Evolutionary conservation across 2,888 invertebrate genomes (phyloP).

Genomic region (Macaria liturata): DNA sequence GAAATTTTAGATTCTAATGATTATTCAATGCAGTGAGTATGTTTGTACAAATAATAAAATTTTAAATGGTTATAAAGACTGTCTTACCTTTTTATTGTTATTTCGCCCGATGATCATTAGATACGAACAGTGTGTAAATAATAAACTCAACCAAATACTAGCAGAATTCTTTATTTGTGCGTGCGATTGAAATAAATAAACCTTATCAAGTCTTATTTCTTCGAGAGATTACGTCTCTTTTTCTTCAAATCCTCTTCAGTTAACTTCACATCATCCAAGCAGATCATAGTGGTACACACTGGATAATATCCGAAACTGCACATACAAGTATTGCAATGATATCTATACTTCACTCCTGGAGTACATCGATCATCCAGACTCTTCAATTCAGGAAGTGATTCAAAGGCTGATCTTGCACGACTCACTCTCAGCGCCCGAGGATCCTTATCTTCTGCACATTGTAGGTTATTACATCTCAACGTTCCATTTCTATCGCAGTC

Average conservation of each 20-base stretch:
- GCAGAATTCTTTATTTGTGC: too few relatives aligned
- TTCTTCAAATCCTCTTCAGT: conserved; percentile 30
- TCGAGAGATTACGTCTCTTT: not conserved
- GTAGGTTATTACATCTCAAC: not conserved
- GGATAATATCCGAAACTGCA: conserved; percentile 41
- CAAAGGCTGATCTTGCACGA: not conserved
- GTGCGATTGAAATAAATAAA: too few relatives aligned
- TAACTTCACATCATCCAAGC: conserved; percentile 41
- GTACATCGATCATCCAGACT: conserved; percentile 37
- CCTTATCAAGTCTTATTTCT: not conserved
- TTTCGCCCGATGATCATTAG: too few relatives aligned
- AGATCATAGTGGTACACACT: conserved; percentile 55
- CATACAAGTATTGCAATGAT: conserved; percentile 53
- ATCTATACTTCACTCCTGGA: conserved; percentile 49
- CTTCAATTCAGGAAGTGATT: conserved; percentile 38
- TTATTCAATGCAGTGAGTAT: too few relatives aligned
- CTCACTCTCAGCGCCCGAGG: conserved; percentile 1
- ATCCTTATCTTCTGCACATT: not conserved
- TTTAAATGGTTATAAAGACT: too few relatives aligned
- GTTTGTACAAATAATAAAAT: too few relatives aligned
- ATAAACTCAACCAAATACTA: too few relatives aligned
- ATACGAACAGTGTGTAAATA: too few relatives aligned
- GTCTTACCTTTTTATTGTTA: too few relatives aligned
- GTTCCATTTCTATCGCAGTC: conserved; percentile 35
- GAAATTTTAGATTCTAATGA: too few relatives aligned